Conservation (phyloP, 2,113 vertebrate genomes). For the Carollia perspicillata region DNA sequence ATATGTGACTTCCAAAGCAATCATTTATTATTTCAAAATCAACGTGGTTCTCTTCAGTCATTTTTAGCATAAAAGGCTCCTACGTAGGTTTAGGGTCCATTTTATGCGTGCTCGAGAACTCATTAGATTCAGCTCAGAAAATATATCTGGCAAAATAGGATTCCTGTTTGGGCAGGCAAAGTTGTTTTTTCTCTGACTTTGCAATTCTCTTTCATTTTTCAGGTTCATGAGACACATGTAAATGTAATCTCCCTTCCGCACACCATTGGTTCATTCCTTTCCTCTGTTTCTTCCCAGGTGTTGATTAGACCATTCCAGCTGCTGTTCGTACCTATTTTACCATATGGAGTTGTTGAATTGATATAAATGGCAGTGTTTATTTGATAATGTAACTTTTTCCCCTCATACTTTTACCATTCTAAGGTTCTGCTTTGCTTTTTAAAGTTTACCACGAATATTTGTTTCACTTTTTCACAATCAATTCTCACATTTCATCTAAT, state of each 20-base stretch:
- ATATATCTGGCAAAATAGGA: neutral
- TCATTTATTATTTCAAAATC: constrained; percentile 70
- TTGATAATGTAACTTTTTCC: neutral
- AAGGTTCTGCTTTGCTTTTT: neutral
- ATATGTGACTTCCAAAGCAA: constrained; percentile 66
- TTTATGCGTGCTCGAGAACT: constrained; percentile 43
- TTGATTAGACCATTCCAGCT: constrained; percentile 32
- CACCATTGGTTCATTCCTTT: neutral
- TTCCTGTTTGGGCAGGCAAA: constrained; percentile 59
- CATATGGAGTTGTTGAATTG: neutral
- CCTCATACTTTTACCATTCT: neutral
- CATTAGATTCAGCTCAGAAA: neutral
- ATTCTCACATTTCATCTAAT: neutral
- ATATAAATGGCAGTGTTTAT: constrained; percentile 18
- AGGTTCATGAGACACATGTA: constrained; percentile 3
- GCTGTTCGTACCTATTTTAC: neutral
- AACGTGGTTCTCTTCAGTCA: constrained; percentile 69
- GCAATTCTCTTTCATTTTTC: constrained; percentile 33
- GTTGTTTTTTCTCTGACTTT: neutral
- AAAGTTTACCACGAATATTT: neutral
- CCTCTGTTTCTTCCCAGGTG: neutral
- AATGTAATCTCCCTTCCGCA: neutral
- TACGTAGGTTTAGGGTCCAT: constrained; percentile 24
- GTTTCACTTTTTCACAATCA: constrained; percentile 38
- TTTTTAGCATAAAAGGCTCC: constrained; percentile 62